Base-by-base conservation (phyloP, 2,797 vertebrate genomes). In the Chrysocyon brachyurus region DNA sequence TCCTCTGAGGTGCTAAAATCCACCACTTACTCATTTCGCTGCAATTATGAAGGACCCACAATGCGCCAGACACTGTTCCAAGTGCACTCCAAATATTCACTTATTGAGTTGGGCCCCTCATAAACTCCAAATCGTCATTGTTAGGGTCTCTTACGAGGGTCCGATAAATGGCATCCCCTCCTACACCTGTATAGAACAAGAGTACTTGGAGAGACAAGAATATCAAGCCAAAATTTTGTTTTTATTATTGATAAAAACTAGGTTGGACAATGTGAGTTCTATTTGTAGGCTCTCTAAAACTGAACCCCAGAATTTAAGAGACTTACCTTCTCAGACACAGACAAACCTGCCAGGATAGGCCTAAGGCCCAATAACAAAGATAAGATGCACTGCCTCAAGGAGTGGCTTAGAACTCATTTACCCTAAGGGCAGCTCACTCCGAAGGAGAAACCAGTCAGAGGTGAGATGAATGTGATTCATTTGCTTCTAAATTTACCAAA, bases 401-500 rank as follows among this genome's bases (percentile, higher is more conserved):
- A 86, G 7, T 3, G 15, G 31, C 64, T 95, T 72, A 84, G 57
- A 86, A 66, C 24, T 24, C n/a, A 12, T 19, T 52, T 57, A 31
- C 54, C 83, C 73, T n/a, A 19, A 56, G 56, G 86, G 84, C 59
- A 68, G 59, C 68, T 94, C 28, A 4, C 10, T n/a, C 57, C 72
- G 17, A 6, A 21, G 24, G 56, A 81, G 78, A 70, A 86, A 54
- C 7, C 10, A 8, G 16, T 26, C 70, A n/a, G 61, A 90, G n/a
- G 66, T 21, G 63, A 63, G 28, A 63, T 26, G 33, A 86, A n/a
- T 16, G 4, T 15, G n/a, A 70, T 64, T 31, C 7, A 10, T n/a
- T 92, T 46, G 33, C 54, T 93, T 79, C 33, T 79, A 70, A 84
- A 94, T 85, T 79, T 59, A 70, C 72, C 89, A 79, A 36, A 54